Evolutionary conservation across 2,113 vertebrate species (phyloP).

Genomic region (Phainopepla nitens): DNA sequence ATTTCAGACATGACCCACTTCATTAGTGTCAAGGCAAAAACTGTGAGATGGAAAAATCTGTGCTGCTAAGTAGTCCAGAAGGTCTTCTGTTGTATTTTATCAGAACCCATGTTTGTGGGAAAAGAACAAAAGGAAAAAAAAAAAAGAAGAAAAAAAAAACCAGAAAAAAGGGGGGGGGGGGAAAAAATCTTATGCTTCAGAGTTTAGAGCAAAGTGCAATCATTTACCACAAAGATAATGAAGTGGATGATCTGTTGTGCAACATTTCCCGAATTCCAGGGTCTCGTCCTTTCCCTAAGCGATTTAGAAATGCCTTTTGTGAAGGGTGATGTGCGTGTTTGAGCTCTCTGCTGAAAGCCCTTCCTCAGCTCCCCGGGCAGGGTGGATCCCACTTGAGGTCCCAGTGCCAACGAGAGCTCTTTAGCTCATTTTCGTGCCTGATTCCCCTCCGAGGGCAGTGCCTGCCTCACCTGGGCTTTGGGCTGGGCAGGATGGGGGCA

Average conservation of each 20-base stretch:
- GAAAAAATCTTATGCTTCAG: background rate
- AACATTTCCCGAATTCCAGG: background rate
- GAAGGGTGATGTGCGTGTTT: background rate
- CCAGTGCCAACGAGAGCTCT: background rate
- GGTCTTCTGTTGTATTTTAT: background rate
- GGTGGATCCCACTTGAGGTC: background rate
- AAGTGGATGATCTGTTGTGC: background rate
- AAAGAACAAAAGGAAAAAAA: too few relatives aligned
- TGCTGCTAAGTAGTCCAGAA: background rate
- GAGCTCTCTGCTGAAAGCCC: background rate
- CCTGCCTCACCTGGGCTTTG: background rate
- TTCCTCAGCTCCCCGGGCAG: background rate
- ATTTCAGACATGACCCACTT: rapidly evolving
- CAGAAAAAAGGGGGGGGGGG: rapidly evolving
- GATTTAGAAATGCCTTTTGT: background rate
- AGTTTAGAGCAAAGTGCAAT: background rate
- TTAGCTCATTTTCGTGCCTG: background rate
- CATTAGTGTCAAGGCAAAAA: background rate
- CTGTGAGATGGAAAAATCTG: background rate
- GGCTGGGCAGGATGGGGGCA: background rate
- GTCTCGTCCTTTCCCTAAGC: background rate
- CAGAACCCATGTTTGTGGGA: rapidly evolving
- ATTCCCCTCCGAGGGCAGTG: background rate
- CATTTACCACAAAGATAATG: rapidly evolving
- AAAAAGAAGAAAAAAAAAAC: too few relatives aligned